Evolutionary conservation across 2,797 vertebrate genomes (phyloP), one percentile per base, ranked within the genome.

Genomic region (Acanthurus lineatus): DNA sequence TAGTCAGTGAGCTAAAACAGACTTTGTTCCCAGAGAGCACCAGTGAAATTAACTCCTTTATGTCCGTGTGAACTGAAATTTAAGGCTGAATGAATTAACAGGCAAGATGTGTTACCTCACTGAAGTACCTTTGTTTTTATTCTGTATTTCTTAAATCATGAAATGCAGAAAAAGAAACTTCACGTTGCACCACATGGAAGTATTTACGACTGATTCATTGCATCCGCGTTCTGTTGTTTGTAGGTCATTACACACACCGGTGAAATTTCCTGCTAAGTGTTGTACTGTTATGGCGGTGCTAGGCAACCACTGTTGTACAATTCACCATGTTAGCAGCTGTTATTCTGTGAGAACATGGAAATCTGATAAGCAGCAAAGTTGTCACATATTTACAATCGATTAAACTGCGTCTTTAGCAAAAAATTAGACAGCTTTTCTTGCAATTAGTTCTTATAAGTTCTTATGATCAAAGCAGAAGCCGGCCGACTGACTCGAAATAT

Each of bases 281-380:
- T 65, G 73, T 45, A 14, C 32, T 92, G 88, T 94, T 92, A 47
- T 91, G 88, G 11, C 16, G 64, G 0, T 79, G 88, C 91, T 91
- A 86, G 83, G 89, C 81, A 91, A 93, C 89, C 67, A 5, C 73
- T 47, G 58, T 12, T 69, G 56, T 57, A 72, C 70, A 51, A 65
- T 69, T 54, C 72, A 82, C 8, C 45, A 48, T 65, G 77, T 76
- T 66, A 75, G 70, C 28, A 76, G 79, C 69, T 70, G 57, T 73
- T 64, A 47, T 56, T 57, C 77, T 42, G 22, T 62, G 45, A 76
- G 69, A 62, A 77, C 44, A 78, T 77, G 48, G 38, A 51, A 15
- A 57, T 35, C 58, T 45, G 51, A 76, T 64, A 40, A 65, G 51
- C 53, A 64, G 70, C 62, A 20, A 42, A 47, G 28, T 5, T 38